These are phyloP conservation scores for Bombus sibiricus DNA, from an alignment of 1,140 invertebrate genomes.

Conservation along the genomic window DNA sequence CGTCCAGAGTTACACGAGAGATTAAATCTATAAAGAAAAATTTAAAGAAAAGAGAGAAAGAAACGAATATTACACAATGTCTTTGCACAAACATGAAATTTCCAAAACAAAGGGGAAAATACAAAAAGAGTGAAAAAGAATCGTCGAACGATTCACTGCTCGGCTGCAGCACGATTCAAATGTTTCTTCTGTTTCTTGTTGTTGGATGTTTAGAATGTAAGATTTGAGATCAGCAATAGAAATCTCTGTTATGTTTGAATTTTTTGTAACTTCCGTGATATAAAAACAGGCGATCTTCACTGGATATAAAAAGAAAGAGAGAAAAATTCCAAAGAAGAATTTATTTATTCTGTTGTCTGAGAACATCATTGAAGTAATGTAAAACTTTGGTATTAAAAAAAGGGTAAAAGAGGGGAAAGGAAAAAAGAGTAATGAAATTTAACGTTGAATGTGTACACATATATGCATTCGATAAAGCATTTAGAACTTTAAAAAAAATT, in stretches of 20 bases:
- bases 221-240: slow-evolving; percentile 60
- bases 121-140: background rate
- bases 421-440: background rate
- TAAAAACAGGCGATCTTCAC: slow-evolving; percentile 16
- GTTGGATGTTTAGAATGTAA: slow-evolving; percentile 71
- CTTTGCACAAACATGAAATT: slow-evolving; percentile 39
- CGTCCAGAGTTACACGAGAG: background rate
- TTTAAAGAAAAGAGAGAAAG: background rate
- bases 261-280: slow-evolving; percentile 44
- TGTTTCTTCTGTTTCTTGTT: slow-evolving; percentile 70
- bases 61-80: background rate
- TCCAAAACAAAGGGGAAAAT: slow-evolving; percentile 11
- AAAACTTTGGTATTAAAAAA: slow-evolving; percentile 22
- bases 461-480: slow-evolving; percentile 1
- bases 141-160: slow-evolving; percentile 17
- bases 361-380: slow-evolving; percentile 9
- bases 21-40: background rate
- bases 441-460: background rate
- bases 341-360: background rate
- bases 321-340: background rate
- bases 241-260: slow-evolving; percentile 66
- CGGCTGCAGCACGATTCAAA: slow-evolving; percentile 67
- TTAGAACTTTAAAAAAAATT: slow-evolving; percentile 1
- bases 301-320: background rate
- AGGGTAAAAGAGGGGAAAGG: background rate